A percentile compares a stretch with the other conserved stretches of the same genome.
Conservation (phyloP, 2,888 invertebrate genomes). For the Calameuta idolon region DNA sequence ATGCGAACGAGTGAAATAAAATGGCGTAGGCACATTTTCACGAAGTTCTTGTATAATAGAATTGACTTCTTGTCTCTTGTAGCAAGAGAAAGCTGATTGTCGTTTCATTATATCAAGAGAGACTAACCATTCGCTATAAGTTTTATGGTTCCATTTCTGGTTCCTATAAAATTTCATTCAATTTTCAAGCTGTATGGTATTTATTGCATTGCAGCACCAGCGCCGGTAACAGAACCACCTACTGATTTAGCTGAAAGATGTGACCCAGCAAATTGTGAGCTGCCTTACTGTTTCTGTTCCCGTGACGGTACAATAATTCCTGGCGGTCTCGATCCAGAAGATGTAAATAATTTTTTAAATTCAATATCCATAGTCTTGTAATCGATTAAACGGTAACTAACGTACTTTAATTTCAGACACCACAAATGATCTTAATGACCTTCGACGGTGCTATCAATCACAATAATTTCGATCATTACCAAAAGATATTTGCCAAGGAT, state of each 20-base stretch:
- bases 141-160: background rate
- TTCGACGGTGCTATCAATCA: constrained; percentile 95
- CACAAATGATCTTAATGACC: constrained; percentile 92
- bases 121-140: background rate
- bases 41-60: background rate
- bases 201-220: constrained; percentile 74
- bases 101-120: background rate
- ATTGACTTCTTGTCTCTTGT: background rate
- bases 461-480: constrained; percentile 90
- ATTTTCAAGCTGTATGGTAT: background rate
- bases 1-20: background rate
- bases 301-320: constrained; percentile 91
- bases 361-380: constrained; percentile 12
- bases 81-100: background rate
- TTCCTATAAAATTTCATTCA: background rate
- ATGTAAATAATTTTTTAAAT: constrained; percentile 70
- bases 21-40: background rate
- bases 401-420: constrained; percentile 74
- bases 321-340: constrained; percentile 83
- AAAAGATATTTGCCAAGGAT: constrained; percentile 84
- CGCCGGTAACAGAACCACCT: constrained; percentile 85
- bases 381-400: background rate
- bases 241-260: constrained; percentile 84
- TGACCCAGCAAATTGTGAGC: constrained; percentile 78
- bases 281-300: constrained; percentile 94